Percentiles rank a stretch among this genome's conserved stretches.
phyloP scores from a whole-genome alignment of 2,113 vertebrate species.

The Piliocolobus tephrosceles region DNA sequence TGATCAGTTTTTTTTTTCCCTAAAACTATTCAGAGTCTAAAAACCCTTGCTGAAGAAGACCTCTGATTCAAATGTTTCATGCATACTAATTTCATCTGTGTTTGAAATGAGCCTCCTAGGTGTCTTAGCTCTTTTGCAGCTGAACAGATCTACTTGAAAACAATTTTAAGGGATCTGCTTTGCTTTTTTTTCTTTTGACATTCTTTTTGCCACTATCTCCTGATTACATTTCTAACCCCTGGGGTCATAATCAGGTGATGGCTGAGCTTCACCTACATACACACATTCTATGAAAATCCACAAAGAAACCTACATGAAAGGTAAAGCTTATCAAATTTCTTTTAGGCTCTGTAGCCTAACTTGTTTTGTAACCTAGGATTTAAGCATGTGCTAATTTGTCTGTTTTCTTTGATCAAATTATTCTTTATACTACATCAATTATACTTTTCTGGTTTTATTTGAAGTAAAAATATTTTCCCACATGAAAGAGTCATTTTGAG shows the following conservation, averaged over 20 bases:
- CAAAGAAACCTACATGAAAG: slow-evolving; percentile 38
- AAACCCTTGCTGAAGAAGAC: slow-evolving; percentile 20
- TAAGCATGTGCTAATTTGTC: slow-evolving; percentile 60
- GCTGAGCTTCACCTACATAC: background rate
- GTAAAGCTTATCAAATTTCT: slow-evolving; percentile 7
- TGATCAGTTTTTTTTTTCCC: slow-evolving; percentile 36
- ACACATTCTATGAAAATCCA: slow-evolving; percentile 17
- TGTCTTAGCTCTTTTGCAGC: background rate
- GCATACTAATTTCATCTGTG: background rate
- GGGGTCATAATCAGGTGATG: background rate
- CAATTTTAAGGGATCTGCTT: background rate
- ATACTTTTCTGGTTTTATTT: slow-evolving; percentile 69
- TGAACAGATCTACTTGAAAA: background rate
- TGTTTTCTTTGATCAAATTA: slow-evolving; percentile 64
- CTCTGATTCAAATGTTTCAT: background rate
- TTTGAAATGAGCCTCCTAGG: background rate
- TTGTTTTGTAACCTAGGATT: slow-evolving; percentile 38
- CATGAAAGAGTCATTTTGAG: slow-evolving; percentile 65
- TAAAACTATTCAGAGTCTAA: slow-evolving; percentile 24
- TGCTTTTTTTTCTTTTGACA: background rate
- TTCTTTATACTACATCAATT: slow-evolving; percentile 55
- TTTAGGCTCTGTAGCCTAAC: background rate
- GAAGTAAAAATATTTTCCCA: slow-evolving; percentile 66
- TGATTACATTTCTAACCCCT: background rate
- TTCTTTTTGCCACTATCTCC: background rate